Conservation (phyloP, 2,113 vertebrate genomes). For the Chunga burmeisteri region DNA sequence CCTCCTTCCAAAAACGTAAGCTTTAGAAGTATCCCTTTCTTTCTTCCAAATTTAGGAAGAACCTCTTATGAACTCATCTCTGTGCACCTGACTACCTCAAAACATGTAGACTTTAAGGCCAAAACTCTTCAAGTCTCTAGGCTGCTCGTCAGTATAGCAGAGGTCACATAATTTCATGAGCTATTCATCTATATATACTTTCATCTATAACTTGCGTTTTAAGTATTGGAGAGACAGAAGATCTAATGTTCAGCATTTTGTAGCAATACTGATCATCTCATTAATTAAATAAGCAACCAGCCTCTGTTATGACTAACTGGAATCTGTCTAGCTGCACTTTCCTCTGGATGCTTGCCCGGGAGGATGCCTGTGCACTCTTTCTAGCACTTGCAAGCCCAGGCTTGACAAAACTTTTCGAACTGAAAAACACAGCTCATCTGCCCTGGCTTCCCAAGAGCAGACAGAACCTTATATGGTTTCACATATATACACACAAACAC, state of each 20-base stretch:
- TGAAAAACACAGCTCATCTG: background rate
- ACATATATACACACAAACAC: rapidly evolving
- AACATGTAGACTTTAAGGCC: background rate
- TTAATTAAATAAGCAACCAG: background rate
- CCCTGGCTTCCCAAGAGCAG: background rate
- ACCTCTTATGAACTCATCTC: background rate
- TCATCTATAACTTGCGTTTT: background rate
- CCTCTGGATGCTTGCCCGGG: background rate
- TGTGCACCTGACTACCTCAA: background rate
- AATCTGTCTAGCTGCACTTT: background rate
- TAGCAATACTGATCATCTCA: rapidly evolving
- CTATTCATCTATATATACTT: background rate
- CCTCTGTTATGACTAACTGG: background rate
- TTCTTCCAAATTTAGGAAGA: background rate
- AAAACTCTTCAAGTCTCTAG: background rate
- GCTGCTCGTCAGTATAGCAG: too few species aligned
- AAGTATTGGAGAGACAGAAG: background rate
- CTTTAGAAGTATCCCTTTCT: background rate
- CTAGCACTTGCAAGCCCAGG: background rate
- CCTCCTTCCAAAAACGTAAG: background rate
- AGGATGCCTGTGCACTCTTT: background rate
- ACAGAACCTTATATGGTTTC: background rate
- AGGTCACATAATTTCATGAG: background rate
- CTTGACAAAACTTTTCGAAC: background rate
- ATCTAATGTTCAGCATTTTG: background rate